Percentiles rank a stretch among this genome's conserved stretches.
These are phyloP conservation scores for Caradrina clavipalpis DNA, from an alignment of 2,888 invertebrate genomes.

Conservation along the genomic window DNA sequence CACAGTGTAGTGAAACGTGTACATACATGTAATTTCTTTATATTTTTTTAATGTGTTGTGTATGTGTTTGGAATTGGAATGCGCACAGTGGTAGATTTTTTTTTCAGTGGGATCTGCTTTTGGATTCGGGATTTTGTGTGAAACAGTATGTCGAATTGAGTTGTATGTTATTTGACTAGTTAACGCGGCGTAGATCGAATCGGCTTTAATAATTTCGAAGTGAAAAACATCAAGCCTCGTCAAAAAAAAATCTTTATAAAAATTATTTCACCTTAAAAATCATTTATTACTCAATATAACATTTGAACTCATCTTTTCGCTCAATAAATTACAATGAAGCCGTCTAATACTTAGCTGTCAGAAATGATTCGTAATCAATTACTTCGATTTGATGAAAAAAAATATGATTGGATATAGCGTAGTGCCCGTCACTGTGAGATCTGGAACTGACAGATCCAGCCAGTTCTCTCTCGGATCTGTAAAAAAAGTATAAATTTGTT, in stretches of 20 bases:
- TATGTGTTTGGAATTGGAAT: conserved; percentile 69
- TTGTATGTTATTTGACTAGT: conserved; percentile 40
- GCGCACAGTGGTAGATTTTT: conserved; percentile 63
- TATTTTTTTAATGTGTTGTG: conserved; percentile 67
- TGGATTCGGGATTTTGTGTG: conserved; percentile 44
- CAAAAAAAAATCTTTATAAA: neutral
- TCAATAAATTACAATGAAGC: conserved; percentile 49
- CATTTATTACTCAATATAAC: neutral
- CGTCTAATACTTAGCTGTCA: conserved; percentile 54
- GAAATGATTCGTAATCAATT: conserved; percentile 60
- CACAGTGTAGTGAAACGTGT: conserved; percentile 78
- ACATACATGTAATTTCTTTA: conserved; percentile 76
- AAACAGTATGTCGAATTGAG: conserved; percentile 52
- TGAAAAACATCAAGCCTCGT: neutral
- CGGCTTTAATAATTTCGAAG: neutral
- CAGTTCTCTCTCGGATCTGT: conserved; percentile 32
- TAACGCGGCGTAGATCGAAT: conserved; percentile 3
- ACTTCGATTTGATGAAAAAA: conserved; percentile 44
- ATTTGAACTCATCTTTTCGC: conserved; percentile 31
- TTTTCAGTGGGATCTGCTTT: conserved; percentile 43
- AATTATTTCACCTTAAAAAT: conserved; percentile 3
- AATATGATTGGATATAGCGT: conserved; percentile 49
- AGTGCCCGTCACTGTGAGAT: conserved; percentile 35
- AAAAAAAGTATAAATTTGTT: conserved; percentile 42
- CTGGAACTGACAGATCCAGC: conserved; percentile 64